Evolutionary conservation across 2,888 invertebrate genomes (phyloP).

Genomic region (Peribatodes rhomboidaria): DNA sequence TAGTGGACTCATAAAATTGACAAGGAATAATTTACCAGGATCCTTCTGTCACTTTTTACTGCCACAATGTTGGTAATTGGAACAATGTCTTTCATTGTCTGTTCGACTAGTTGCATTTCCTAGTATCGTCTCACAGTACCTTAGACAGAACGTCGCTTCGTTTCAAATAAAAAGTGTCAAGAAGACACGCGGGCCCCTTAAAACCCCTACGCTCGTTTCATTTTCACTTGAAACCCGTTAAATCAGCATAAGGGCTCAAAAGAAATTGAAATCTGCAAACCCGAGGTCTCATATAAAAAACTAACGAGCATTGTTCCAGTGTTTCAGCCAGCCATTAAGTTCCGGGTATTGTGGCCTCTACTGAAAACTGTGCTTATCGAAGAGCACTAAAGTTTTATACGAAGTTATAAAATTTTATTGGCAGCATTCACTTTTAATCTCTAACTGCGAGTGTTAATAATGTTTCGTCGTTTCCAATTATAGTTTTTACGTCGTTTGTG

Average conservation of each 20-base stretch:
- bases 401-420: conserved; percentile 67
- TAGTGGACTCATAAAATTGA: no score
- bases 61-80: no score
- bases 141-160: no score
- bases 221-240: conserved; percentile 62
- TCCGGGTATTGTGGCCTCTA: conserved; percentile 31
- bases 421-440: conserved; percentile 64
- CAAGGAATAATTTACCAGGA: no score
- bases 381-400: conserved; percentile 69
- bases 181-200: background rate
- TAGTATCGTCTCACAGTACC: no score
- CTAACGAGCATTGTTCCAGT: conserved; percentile 25
- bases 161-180: background rate
- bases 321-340: conserved; percentile 58
- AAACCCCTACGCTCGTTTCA: conserved; percentile 9
- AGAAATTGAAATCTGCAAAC: conserved; percentile 24
- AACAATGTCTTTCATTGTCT: no score
- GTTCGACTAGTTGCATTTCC: no score
- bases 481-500: conserved; percentile 25
- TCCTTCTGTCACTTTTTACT: no score
- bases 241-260: conserved; percentile 8
- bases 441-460: conserved; percentile 48
- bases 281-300: conserved; percentile 26
- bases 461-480: conserved; percentile 27
- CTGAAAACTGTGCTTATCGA: conserved; percentile 62